These are phyloP conservation scores for Promerops cafer DNA, from an alignment of 2,113 vertebrate genomes.

Conservation along the genomic window DNA sequence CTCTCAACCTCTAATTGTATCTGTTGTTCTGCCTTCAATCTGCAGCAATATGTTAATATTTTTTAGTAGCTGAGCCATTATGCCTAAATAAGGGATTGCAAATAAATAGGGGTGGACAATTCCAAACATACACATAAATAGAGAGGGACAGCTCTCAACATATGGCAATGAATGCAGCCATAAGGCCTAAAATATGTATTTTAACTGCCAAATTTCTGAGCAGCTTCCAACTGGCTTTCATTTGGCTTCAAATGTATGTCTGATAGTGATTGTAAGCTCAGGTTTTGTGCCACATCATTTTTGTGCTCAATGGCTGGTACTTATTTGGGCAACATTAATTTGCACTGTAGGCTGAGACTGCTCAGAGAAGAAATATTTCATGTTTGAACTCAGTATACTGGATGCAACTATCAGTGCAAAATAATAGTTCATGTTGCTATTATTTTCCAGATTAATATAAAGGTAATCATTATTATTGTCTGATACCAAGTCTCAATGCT, in stretches of 20 bases:
- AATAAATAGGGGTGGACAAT: constrained; percentile 46
- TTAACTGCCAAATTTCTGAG: constrained; percentile 41
- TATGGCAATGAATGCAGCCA: constrained; percentile 47
- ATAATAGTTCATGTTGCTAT: neutral
- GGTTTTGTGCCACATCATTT: neutral
- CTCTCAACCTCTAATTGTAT: constrained; percentile 24
- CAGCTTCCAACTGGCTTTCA: constrained; percentile 21
- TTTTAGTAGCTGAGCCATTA: constrained; percentile 17
- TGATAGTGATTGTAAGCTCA: neutral
- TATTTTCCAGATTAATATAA: neutral
- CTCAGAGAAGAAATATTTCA: neutral
- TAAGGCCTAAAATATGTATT: constrained; percentile 37
- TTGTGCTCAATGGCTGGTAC: neutral
- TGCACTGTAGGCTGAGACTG: neutral
- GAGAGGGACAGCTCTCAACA: constrained; percentile 55
- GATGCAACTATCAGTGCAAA: neutral
- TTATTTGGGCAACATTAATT: neutral
- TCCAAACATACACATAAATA: constrained; percentile 42
- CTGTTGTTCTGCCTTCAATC: constrained; percentile 17
- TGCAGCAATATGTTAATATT: constrained; percentile 47
- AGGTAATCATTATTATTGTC: neutral
- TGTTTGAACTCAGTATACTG: accelerated
- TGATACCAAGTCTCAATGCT: neutral
- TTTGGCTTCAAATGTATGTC: neutral
- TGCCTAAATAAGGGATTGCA: constrained; percentile 37